Conservation (phyloP, 2,797 vertebrate genomes). For the Stomatorhinus walkeri region DNA sequence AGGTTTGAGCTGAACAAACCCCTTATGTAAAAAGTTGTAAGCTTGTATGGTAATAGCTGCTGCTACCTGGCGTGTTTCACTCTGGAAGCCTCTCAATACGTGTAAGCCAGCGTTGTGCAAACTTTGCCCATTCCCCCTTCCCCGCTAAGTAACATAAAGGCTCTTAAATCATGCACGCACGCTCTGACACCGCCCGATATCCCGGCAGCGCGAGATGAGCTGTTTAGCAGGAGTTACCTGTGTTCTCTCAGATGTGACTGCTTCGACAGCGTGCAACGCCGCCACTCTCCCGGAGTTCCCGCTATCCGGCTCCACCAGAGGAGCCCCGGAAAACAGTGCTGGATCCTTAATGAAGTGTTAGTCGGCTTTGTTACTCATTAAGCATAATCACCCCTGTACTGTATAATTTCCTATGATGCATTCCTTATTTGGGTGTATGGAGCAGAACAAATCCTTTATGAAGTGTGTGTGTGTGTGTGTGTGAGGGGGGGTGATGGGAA, state of each 20-base stretch:
- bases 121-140: background rate
- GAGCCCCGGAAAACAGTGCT: background rate
- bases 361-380: constrained; percentile 25
- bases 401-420: constrained; percentile 24
- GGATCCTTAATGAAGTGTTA: constrained; percentile 25
- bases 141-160: background rate
- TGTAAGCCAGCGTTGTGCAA: background rate
- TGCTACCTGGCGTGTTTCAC: background rate
- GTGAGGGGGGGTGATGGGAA: background rate
- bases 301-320: background rate
- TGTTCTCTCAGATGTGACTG: background rate
- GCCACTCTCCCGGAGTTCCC: background rate
- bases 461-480: background rate
- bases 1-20: background rate
- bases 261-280: background rate
- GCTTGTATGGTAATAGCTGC: background rate
- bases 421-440: constrained; percentile 13
- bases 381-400: constrained; percentile 25
- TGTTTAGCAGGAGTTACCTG: constrained; percentile 3
- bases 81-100: background rate
- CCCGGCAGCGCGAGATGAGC: background rate
- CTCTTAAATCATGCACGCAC: background rate
- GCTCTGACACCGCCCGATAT: background rate
- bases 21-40: background rate
- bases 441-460: constrained; percentile 35